These are phyloP conservation scores for Hyperoplus lanceolatus DNA, from an alignment of 2,797 vertebrate genomes.

Conservation along the genomic window DNA sequence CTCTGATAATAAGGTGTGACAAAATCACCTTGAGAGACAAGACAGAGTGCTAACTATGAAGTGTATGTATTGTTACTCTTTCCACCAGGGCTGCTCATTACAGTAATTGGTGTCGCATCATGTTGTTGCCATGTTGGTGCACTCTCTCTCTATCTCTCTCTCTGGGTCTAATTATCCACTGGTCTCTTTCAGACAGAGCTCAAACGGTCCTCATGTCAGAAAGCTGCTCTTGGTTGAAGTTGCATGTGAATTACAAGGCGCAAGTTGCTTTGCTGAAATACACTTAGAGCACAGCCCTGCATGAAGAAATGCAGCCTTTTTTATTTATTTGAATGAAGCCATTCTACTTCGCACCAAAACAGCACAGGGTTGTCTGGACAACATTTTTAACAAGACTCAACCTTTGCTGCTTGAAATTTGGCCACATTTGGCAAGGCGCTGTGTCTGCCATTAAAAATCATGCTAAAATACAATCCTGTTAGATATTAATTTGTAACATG, in stretches of 20 bases:
- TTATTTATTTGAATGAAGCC: not conserved
- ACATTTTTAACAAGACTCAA: not conserved
- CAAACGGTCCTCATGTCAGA: not conserved
- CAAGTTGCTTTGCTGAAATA: not conserved
- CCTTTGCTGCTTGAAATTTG: not conserved
- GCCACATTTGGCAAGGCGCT: not conserved
- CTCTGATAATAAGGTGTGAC: conserved; percentile 13
- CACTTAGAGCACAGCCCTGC: not conserved
- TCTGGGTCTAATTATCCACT: conserved; percentile 25
- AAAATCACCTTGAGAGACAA: conserved; percentile 11
- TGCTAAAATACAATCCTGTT: not conserved
- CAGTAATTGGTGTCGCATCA: conserved; percentile 44
- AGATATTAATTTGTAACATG: not conserved
- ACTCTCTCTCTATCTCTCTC: conserved; percentile 31
- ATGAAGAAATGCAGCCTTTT: not conserved
- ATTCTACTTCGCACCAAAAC: not conserved
- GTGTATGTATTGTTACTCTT: not conserved
- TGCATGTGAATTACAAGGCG: not conserved
- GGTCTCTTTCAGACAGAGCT: conserved; percentile 22
- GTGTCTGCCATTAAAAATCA: not conserved
- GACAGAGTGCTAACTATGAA: conserved; percentile 1
- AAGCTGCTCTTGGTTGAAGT: not conserved
- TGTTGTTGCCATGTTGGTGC: conserved; percentile 30
- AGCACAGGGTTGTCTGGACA: not conserved
- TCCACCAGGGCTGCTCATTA: conserved; percentile 47